These are phyloP conservation scores for Apteryx owenii DNA, from an alignment of 2,113 vertebrate species.

Conservation along the genomic window DNA sequence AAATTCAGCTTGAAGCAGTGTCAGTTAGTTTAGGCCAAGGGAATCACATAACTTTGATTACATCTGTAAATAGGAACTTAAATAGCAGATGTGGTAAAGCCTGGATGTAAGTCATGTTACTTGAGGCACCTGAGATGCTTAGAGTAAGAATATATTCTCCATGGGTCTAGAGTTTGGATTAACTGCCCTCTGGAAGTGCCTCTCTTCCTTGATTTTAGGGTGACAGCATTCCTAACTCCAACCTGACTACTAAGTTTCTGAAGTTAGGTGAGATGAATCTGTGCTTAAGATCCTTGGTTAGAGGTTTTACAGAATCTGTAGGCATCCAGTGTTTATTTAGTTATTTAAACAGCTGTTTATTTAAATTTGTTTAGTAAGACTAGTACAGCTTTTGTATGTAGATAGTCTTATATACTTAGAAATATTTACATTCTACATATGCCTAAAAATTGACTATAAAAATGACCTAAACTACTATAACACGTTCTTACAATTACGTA, in stretches of 20 bases:
- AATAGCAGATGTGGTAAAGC: neutral
- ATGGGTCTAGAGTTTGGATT: neutral
- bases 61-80: neutral
- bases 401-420: neutral
- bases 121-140: neutral
- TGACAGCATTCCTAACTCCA: neutral
- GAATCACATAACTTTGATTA: neutral
- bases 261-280: neutral
- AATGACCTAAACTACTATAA: neutral
- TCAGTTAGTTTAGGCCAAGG: neutral
- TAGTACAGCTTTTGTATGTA: neutral
- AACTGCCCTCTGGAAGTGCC: neutral
- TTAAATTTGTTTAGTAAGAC: neutral
- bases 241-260: neutral
- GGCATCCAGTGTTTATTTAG: neutral
- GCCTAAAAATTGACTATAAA: neutral
- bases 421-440: neutral
- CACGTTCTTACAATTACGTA: neutral
- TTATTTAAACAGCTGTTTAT: neutral
- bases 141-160: neutral
- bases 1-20: neutral
- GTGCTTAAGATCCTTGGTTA: neutral
- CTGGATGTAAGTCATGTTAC: neutral
- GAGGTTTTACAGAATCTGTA: neutral
- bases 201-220: neutral